Percentiles rank a stretch among this genome's conserved stretches.
These are phyloP conservation scores for Copidosoma aretas DNA, from an alignment of 2,888 invertebrate species.

Conservation along the genomic window DNA sequence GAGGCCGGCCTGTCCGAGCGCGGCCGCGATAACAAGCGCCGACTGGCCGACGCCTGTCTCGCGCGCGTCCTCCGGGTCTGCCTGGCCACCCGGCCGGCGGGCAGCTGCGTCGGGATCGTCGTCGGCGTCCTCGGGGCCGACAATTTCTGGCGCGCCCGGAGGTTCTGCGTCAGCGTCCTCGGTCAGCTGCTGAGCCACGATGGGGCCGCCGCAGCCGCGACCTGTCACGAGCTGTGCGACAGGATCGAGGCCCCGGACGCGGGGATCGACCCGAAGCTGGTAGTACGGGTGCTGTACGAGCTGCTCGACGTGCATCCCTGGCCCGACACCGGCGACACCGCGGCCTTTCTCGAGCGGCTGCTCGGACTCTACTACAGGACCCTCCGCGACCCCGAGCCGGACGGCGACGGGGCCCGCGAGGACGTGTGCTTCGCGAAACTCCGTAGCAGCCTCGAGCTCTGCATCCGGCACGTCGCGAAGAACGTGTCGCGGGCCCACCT, in stretches of 20 bases:
- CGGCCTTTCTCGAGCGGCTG: constrained; percentile 62
- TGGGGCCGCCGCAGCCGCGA: neutral
- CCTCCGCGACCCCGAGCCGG: constrained; percentile 46
- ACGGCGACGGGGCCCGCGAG: constrained; percentile 44
- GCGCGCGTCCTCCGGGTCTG: neutral
- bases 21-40: neutral
- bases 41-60: neutral
- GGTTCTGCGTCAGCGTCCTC: constrained; percentile 49
- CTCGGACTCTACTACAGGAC: constrained; percentile 64
- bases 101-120: neutral
- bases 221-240: constrained; percentile 48
- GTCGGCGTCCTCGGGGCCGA: constrained; percentile 40
- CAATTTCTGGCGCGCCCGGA: constrained; percentile 62
- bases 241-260: constrained; percentile 48
- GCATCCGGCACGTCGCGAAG: constrained; percentile 65
- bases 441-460: constrained; percentile 66
- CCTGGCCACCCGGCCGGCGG: neutral
- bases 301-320: constrained; percentile 64
- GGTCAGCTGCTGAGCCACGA: neutral
- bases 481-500: constrained; percentile 60
- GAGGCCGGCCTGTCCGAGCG: constrained; percentile 45
- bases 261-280: constrained; percentile 60
- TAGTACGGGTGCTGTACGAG: constrained; percentile 65
- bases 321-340: constrained; percentile 61
- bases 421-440: constrained; percentile 57